Conservation (phyloP, 1,140 invertebrate genomes). For the Palaemon carinicauda region DNA sequence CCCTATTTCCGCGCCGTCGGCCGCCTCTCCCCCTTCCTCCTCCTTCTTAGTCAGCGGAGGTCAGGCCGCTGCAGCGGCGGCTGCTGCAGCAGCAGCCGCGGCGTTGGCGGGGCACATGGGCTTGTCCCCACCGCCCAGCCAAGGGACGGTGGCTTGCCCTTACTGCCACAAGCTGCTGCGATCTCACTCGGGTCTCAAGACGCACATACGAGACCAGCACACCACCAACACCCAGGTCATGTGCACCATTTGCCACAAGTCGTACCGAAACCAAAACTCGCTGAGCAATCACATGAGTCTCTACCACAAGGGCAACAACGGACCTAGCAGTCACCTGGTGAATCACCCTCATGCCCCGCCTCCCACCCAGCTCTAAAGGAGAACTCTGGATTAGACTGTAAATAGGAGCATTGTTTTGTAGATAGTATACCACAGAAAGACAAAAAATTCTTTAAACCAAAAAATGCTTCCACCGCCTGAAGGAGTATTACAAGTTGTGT, state of each 20-base stretch:
- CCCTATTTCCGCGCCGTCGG: neutral
- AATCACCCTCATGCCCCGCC: neutral
- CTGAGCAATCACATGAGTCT: slow-evolving; percentile 57
- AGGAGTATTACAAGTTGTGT: neutral
- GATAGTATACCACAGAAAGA: too few relatives aligned
- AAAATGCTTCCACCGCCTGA: neutral
- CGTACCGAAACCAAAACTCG: slow-evolving; percentile 55
- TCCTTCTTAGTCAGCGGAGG: neutral
- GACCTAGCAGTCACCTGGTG: neutral
- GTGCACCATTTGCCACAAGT: slow-evolving; percentile 85
- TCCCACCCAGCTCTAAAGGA: neutral
- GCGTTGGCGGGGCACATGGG: neutral
- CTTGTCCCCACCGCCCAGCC: slow-evolving; percentile 6
- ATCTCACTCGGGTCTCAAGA: slow-evolving; percentile 54
- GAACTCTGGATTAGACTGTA: too few relatives aligned
- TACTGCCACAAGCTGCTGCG: slow-evolving; percentile 56
- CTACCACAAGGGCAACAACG: slow-evolving; percentile 52
- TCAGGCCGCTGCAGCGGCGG: neutral
- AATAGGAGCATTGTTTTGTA: too few relatives aligned
- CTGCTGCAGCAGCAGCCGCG: neutral
- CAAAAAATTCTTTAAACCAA: neutral
- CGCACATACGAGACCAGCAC: slow-evolving; percentile 55
- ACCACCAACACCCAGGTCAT: slow-evolving; percentile 63
- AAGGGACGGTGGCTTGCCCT: slow-evolving; percentile 47
- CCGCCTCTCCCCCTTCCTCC: slow-evolving; percentile 17